Percentiles rank a stretch among this genome's conserved stretches.
Evolutionary conservation across 2,797 vertebrate species (phyloP).

Genomic region (Acanthurus tractus): DNA sequence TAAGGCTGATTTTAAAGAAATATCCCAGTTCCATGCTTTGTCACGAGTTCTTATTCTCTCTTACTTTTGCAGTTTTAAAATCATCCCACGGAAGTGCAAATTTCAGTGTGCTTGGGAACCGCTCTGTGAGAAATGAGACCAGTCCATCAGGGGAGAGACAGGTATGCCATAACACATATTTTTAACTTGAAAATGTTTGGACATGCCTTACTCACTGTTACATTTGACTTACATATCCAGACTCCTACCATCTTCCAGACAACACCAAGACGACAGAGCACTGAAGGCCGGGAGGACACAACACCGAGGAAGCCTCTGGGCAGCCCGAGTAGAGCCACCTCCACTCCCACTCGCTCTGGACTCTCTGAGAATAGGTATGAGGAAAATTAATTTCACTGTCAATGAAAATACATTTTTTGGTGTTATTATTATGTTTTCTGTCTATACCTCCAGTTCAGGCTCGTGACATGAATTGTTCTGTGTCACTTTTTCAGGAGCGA

Average conservation of each 20-base stretch:
- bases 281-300: slow-evolving; percentile 91
- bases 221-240: not conserved
- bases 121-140: slow-evolving; percentile 90
- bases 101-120: slow-evolving; percentile 92
- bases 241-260: slow-evolving; percentile 76
- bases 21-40: not conserved
- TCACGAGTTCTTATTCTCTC: not conserved
- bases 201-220: not conserved
- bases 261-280: slow-evolving; percentile 86
- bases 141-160: slow-evolving; percentile 90
- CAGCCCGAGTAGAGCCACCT: slow-evolving; percentile 86
- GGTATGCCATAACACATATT: slow-evolving; percentile 77
- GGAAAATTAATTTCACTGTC: not conserved
- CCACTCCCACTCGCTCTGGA: slow-evolving; percentile 90
- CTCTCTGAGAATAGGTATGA: slow-evolving; percentile 92
- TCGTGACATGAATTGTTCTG: not conserved
- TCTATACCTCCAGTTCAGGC: not conserved
- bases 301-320: slow-evolving; percentile 90
- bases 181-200: not conserved
- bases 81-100: slow-evolving; percentile 93
- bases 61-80: slow-evolving; percentile 86
- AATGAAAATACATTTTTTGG: not conserved
- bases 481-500: slow-evolving; percentile 83
- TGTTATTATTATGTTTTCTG: not conserved
- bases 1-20: too few species aligned